A percentile compares a stretch with the other conserved stretches of the same genome.
Evolutionary conservation across 2,113 vertebrate genomes (phyloP).

Genomic region (Dipodomys spectabilis): DNA sequence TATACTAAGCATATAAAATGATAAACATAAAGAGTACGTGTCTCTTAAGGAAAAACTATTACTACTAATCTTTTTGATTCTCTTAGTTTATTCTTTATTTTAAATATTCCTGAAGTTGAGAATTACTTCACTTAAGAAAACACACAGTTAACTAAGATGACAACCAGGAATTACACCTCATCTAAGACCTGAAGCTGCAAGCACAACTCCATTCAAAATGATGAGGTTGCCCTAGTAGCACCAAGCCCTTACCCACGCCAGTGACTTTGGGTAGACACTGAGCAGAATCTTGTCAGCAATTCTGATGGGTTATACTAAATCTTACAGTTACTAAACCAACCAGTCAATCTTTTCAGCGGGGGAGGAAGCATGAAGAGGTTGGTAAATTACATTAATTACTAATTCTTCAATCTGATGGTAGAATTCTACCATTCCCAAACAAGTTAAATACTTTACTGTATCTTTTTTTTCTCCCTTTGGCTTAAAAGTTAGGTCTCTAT

Average conservation of each 20-base stretch:
- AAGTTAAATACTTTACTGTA: not conserved
- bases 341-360: not conserved
- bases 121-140: not conserved
- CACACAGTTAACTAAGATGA: not conserved
- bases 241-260: not conserved
- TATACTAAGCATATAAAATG: slow-evolving; percentile 40
- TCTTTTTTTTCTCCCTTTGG: slow-evolving; percentile 2
- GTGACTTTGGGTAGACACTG: not conserved
- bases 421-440: not conserved
- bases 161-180: not conserved
- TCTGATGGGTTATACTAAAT: not conserved
- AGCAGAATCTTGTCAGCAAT: not conserved
- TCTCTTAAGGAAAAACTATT: slow-evolving; percentile 13
- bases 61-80: not conserved
- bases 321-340: not conserved
- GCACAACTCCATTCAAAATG: not conserved
- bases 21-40: not conserved
- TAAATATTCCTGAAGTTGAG: not conserved
- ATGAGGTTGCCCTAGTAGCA: not conserved
- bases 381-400: not conserved
- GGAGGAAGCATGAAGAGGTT: no score
- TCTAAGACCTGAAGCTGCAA: not conserved
- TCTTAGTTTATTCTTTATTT: slow-evolving; percentile 6
- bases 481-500: not conserved
- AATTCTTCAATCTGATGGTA: not conserved